These are phyloP conservation scores for Tamandua tetradactyla DNA, from an alignment of 2,797 vertebrate genomes.

Conservation along the genomic window DNA sequence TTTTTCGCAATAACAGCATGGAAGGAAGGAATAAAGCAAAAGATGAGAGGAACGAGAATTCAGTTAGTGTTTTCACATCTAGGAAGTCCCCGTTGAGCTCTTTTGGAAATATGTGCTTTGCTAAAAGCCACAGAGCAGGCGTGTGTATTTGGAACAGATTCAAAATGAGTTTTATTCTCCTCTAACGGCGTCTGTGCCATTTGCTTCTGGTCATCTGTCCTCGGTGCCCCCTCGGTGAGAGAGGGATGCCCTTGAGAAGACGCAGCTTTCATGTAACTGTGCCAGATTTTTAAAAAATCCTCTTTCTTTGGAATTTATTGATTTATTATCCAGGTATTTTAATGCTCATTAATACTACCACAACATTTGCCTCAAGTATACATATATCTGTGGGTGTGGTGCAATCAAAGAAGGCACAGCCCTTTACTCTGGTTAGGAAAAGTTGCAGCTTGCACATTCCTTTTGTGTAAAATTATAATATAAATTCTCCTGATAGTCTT, in stretches of 20 bases:
- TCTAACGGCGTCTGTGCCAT: not conserved
- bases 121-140: slow-evolving; percentile 76
- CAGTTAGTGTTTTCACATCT: slow-evolving; percentile 77
- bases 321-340: not conserved
- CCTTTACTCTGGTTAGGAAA: not conserved
- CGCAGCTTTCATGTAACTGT: not conserved
- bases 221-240: slow-evolving; percentile 1
- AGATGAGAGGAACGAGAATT: slow-evolving; percentile 83
- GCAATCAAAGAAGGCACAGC: not conserved
- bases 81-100: slow-evolving; percentile 79
- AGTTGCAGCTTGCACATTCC: not conserved
- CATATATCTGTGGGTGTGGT: not conserved
- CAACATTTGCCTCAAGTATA: not conserved
- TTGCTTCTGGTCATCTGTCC: slow-evolving; percentile 76
- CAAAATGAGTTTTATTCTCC: slow-evolving; percentile 64
- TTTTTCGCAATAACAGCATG: slow-evolving; percentile 84
- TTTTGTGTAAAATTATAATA: slow-evolving; percentile 30
- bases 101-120: slow-evolving; percentile 83
- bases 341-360: not conserved
- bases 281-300: slow-evolving; percentile 15
- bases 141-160: slow-evolving; percentile 56
- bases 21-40: slow-evolving; percentile 85
- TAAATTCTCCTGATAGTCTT: not conserved
- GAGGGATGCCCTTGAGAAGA: slow-evolving; percentile 64
- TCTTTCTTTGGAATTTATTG: slow-evolving; percentile 13